Evolutionary conservation across 1,140 invertebrate genomes (phyloP), one percentile per base, ranked within the genome.

Genomic region (Pseudomyrmex cubaensis): DNA sequence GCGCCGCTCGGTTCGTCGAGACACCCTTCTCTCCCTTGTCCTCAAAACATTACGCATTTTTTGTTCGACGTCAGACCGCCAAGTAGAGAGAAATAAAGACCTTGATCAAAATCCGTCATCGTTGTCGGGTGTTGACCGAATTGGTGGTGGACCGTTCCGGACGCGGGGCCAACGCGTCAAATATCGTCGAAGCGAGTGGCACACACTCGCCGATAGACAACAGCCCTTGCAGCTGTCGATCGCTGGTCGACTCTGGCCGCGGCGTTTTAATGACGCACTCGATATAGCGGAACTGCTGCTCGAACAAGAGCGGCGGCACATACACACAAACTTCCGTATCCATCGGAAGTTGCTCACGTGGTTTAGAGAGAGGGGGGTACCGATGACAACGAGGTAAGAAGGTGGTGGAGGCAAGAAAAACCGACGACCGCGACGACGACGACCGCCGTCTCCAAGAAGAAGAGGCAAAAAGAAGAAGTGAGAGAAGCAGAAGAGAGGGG

Each of bases 401-500:
- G 54, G 12, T 13, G 35, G 50, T 13, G 3, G n/a, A 8, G 4
- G n/a, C 8, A 50, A 56, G 48, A 52, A n/a, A 46, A 72, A 25
- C 61, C 69, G 48, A 52, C n/a, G 15, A 50, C 13, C 22, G 76
- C 22, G 74, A 52, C 44, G 82, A 46, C 15, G 35, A 10, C 46
- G 35, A 44, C 35, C 2, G 35, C 17, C 44, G 56, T 25, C 2
- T 22, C 56, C 52, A 74, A 69, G 85, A 69, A 75, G 62, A 83
- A 80, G 57, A 87, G 59, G 85, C 64, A 80, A 63, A 70, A 57
- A 48, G 75, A 25, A 52, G 66, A 56, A 82, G 83, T 57, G 76
- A 46, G 2, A 12, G 12, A n/a, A 25, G 48, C 22, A 50, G 56
- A 86, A 85, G 90, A 89, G 92, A 91, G 91, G 91, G 91, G 90